These are phyloP conservation scores for Saxidomus purpurata DNA, from an alignment of 1,140 invertebrate species.

Conservation along the genomic window DNA sequence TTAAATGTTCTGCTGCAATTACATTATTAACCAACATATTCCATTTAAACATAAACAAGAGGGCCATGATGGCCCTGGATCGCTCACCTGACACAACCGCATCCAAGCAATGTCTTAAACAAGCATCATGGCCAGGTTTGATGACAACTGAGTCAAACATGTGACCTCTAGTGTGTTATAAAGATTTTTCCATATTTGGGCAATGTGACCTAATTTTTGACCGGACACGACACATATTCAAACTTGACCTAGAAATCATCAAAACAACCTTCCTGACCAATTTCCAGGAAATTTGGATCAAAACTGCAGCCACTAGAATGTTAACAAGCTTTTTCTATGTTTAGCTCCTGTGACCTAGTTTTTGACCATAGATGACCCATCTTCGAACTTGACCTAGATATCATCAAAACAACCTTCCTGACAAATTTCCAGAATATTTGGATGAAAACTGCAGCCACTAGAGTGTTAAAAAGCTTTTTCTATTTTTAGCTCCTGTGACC, in stretches of 20 bases:
- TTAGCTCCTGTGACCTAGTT: too few species aligned
- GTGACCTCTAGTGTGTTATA: not conserved
- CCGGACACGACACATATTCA: not conserved
- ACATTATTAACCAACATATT: constrained; percentile 8
- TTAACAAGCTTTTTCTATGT: not conserved
- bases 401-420: too few species aligned
- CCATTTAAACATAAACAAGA: constrained; percentile 5
- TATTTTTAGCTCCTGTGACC: too few species aligned
- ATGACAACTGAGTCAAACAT: not conserved
- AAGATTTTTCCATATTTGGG: not conserved
- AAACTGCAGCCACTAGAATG: constrained; percentile 3
- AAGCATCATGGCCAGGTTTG: not conserved
- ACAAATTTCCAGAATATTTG: too few species aligned
- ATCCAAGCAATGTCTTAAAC: not conserved
- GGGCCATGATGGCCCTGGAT: not conserved
- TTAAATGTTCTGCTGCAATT: constrained; percentile 11
- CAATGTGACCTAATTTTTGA: not conserved
- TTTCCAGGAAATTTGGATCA: not conserved
- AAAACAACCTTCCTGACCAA: not conserved
- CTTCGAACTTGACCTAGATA: too few species aligned
- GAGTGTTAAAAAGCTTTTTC: too few species aligned
- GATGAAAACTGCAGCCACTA: too few species aligned
- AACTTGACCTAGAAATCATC: constrained; percentile 1
- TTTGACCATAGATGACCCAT: too few species aligned
- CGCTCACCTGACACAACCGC: not conserved